These are phyloP conservation scores for Piscicola geometra DNA, from an alignment of 2,888 invertebrate species.

Conservation along the genomic window DNA sequence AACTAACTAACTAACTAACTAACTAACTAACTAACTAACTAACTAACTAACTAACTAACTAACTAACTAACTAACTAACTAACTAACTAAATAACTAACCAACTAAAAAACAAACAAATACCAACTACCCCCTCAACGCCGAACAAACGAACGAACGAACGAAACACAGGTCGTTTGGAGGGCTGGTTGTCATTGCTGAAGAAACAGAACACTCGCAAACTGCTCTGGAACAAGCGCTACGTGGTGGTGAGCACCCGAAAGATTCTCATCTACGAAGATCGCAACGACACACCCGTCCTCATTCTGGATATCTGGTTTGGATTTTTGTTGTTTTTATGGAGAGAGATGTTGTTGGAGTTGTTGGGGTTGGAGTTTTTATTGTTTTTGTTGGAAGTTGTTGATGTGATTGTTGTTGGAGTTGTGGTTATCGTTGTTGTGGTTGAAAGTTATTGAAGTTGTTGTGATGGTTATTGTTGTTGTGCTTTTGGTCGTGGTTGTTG, in stretches of 20 bases:
- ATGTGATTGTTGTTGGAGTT: too few relatives aligned
- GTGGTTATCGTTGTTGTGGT: neutral
- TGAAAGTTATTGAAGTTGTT: neutral
- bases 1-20: too few relatives aligned
- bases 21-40: too few relatives aligned
- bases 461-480: too few relatives aligned
- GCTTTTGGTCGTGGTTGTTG: too few relatives aligned
- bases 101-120: too few relatives aligned
- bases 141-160: too few relatives aligned
- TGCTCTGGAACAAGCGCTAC: slow-evolving; percentile 94
- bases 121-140: too few relatives aligned
- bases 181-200: slow-evolving; percentile 93
- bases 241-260: slow-evolving; percentile 93
- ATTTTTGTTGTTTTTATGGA: neutral
- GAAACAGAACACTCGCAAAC: slow-evolving; percentile 87
- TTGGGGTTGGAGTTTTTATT: neutral
- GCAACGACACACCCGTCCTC: slow-evolving; percentile 87
- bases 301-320: slow-evolving; percentile 87
- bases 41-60: too few relatives aligned
- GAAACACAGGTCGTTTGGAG: slow-evolving; percentile 67
- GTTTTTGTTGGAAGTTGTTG: too few relatives aligned
- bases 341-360: neutral
- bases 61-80: too few relatives aligned
- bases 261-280: slow-evolving; percentile 88
- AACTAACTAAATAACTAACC: too few relatives aligned